A percentile compares a stretch with the other conserved stretches of the same genome.
These are phyloP conservation scores for Australoheros scitulus DNA, from an alignment of 2,113 vertebrate genomes.

Conservation along the genomic window DNA sequence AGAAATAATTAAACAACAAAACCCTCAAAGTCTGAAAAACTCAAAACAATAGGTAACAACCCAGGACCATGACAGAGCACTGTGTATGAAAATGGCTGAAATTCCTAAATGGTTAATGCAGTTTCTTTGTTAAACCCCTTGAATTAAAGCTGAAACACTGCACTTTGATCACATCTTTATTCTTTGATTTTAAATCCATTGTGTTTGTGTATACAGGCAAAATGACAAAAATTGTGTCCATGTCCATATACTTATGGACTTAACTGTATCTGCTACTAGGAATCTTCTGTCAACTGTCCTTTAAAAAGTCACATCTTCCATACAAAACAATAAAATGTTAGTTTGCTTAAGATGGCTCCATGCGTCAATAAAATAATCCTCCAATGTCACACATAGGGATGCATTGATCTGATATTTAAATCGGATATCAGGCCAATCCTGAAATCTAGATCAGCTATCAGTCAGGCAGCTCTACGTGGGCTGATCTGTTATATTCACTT, in stretches of 20 bases:
- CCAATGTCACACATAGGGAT: slow-evolving; percentile 38
- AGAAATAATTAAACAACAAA: no score
- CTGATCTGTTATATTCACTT: not conserved
- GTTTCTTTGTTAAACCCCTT: no score
- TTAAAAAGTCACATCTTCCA: slow-evolving; percentile 33
- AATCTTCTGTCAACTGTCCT: not conserved
- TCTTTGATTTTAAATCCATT: not conserved
- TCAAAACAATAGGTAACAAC: no score
- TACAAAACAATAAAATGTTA: slow-evolving; percentile 34
- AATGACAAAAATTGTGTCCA: not conserved
- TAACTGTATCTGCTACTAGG: not conserved
- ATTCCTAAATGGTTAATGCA: no score
- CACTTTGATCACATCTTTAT: not conserved
- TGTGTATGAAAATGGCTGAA: no score
- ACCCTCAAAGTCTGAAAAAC: no score
- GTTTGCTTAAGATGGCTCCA: slow-evolving; percentile 39
- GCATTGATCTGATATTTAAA: not conserved
- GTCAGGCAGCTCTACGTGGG: not conserved
- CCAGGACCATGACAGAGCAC: no score
- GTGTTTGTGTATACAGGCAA: not conserved
- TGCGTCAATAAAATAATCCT: slow-evolving; percentile 54
- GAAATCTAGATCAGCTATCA: not conserved
- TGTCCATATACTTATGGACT: not conserved
- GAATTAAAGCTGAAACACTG: no score
- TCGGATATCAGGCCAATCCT: not conserved